phyloP scores from a whole-genome alignment of 1,140 invertebrate species.

The Pseudobourletiella spinata region DNA sequence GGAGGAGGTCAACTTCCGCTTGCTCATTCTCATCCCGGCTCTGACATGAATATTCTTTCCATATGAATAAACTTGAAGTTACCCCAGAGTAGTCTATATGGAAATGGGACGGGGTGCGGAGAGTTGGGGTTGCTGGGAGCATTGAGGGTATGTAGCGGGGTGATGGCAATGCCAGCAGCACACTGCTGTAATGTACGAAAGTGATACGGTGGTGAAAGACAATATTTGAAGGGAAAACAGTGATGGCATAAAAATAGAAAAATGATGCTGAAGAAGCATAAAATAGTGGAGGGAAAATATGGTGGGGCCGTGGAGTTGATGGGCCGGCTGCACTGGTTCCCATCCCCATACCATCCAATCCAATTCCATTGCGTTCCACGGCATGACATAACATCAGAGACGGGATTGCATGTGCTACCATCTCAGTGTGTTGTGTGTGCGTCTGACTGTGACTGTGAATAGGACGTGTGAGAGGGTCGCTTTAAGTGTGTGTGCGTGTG shows the following conservation, averaged over 20 bases:
- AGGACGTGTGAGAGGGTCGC: too few species aligned
- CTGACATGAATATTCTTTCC: not conserved
- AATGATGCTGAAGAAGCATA: conserved; percentile 11
- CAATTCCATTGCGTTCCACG: not conserved
- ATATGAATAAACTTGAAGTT: not conserved
- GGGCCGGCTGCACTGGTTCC: not conserved
- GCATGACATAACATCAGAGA: not conserved
- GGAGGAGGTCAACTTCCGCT: not conserved
- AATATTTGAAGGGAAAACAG: conserved; percentile 10
- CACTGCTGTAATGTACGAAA: not conserved
- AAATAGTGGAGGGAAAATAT: conserved; percentile 9
- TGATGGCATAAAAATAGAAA: conserved; percentile 5
- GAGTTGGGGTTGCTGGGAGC: not conserved
- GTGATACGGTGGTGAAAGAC: conserved; percentile 3
- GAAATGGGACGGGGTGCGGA: not conserved
- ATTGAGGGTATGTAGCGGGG: not conserved
- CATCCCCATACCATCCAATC: not conserved
- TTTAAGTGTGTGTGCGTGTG: too few species aligned
- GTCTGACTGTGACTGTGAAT: too few species aligned
- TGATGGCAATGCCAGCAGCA: not conserved
- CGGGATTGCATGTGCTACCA: not conserved
- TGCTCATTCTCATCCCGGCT: not conserved
- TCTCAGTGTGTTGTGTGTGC: too few species aligned
- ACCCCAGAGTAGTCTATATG: not conserved
- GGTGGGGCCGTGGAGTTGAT: not conserved